Base-by-base conservation (phyloP, 2,888 invertebrate genomes). In the Patella pellucida region DNA sequence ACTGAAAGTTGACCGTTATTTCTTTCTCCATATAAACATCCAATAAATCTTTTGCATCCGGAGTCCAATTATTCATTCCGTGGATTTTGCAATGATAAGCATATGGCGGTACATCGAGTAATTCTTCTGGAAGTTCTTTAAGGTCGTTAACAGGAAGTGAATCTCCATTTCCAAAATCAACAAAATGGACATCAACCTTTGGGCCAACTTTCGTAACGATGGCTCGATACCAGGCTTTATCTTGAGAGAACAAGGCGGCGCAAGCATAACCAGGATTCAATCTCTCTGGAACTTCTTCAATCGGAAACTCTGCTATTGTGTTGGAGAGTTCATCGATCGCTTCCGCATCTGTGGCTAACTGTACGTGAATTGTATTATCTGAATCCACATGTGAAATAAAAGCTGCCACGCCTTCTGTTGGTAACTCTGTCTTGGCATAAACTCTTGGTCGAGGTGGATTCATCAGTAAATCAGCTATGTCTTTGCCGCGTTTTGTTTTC, bases 121-220 rank as follows among this genome's bases (percentile, higher is more conserved):
- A 75, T 5, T 83, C 79, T 15, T 77, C 77, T 27, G 81, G 78
- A 1, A 83, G 81, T 51, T 76, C 67, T 70, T 82, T 80, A 2
- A 85, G 56, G 5, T 76, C 73, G 27, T 83, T 83, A 68, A 76
- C 71, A n/a, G 69, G 62, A 7, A 86, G 81, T n/a, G 77, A 78
- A 52, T 89, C 89, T 41, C 82, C 70, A 75, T 89, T 89, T 14
- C 90, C 89, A 82, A 88, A 90, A 72, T 88, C 88, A 27, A 85
- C 83, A 81, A 87, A 88, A 31, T 84, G 76, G 0, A 84, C 83
- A 41, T 79, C 78, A 16, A 79, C 77, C 19, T 82, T 76, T 15
- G 69, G 52, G 3, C 79, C 70, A 1, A 80, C 71, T 19, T 79
- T 77, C n/a, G 78, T 77, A 4, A 89, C 78, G n/a, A 77, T 74